Evolutionary conservation across 2,113 vertebrate genomes (phyloP), one percentile per base, ranked within the genome.

Genomic region (Stigmatopora nigra): DNA sequence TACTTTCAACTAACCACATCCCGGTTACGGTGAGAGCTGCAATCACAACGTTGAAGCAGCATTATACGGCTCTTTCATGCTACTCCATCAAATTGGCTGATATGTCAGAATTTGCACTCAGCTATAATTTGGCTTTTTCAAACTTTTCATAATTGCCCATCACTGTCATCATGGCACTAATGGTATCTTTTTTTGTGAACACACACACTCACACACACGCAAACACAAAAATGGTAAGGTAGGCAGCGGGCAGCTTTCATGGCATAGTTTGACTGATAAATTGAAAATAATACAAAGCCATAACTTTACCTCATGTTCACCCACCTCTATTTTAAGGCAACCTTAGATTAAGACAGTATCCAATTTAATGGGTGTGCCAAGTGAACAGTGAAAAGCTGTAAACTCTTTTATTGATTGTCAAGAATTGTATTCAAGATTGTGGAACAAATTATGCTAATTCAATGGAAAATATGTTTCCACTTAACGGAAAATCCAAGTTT

Each of bases 51-150:
- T 67, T 82, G 82, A 86, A 77, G 74, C 9, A 8, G 38, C 79
- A 69, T 77, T 62, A 72, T 62, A 72, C 78, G 75, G 78, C 68
- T 62, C 67, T 64, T 72, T 76, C 44, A 72, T 67, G 68, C 59
- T 15, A 58, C 49, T 51, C 47, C 61, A 64, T 79, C 62, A 73
- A 56, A 25, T 66, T 64, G 66, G 53, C 68, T 68, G 65, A 70
- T 71, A 31, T 53, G 36, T 73, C 72, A 77, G 3, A 65, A 73
- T 68, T 31, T 75, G 67, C 63, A 22, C 22, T 64, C 64, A 68
- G 68, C 66, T 85, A 63, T 82, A 82, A 85, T 85, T 87, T 77
- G 25, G 64, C 69, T 65, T 78, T 77, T 78, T 74, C 69, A 67
- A 53, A 66, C 62, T 64, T n/a, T 51, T 31, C 68, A 60, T 84